phyloP scores from a whole-genome alignment of 2,113 vertebrate genomes.

The Alosa alosa region DNA sequence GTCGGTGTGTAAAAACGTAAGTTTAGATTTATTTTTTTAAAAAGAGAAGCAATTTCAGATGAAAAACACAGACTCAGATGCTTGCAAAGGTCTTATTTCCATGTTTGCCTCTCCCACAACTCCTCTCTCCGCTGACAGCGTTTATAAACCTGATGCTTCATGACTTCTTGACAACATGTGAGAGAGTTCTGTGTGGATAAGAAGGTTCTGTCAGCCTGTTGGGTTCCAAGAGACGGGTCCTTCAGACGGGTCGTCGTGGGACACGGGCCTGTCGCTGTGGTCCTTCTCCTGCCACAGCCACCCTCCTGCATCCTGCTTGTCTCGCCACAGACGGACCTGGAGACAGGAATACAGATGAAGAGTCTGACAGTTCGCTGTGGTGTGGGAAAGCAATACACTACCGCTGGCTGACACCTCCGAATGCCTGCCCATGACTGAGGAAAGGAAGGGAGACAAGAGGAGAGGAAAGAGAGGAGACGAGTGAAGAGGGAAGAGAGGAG shows the following conservation, averaged over 20 bases:
- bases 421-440: neutral
- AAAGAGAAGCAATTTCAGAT: too few relatives aligned
- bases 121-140: neutral
- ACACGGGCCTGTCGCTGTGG: neutral
- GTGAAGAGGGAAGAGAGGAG: neutral
- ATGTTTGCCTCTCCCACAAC: neutral
- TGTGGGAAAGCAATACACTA: neutral
- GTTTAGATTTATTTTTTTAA: too few relatives aligned
- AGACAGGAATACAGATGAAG: constrained; percentile 11
- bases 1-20: neutral
- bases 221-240: neutral
- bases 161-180: neutral
- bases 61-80: too few relatives aligned
- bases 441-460: neutral
- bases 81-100: too few relatives aligned
- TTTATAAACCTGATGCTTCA: neutral
- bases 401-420: neutral
- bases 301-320: neutral
- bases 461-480: neutral
- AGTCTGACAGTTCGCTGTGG: neutral
- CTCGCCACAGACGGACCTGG: neutral
- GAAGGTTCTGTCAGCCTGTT: neutral
- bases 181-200: neutral
- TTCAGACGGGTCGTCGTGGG: neutral
- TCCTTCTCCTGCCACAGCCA: neutral